Evolutionary conservation across 2,888 invertebrate species (phyloP), one percentile per base, ranked within the genome.

Genomic region (Megalurothrips usitatus): DNA sequence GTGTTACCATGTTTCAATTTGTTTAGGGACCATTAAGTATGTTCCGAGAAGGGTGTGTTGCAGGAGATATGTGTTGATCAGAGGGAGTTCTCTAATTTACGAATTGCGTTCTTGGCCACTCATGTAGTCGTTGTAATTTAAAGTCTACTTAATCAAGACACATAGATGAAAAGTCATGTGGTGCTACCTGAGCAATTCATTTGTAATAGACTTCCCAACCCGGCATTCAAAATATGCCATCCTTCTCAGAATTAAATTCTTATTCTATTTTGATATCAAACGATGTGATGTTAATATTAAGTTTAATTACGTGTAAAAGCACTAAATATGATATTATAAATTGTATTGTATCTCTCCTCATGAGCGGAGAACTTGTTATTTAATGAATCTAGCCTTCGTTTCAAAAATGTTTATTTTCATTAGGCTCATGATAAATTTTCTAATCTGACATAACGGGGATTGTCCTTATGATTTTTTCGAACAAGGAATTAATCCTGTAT

Each of bases 251-350:
- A 75, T 75, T 10, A 75, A 75, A 75, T 75, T 75, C 26, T 75
- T 26, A 75, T 26, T 75, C 68, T 75, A 75, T 75, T 75, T 75
- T 75, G 68, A 75, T 75, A 75, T 75, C 68, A 75, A 75, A 75
- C 12, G 26, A 75, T 75, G 68, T 75, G 68, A 75, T 75, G 68
- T 75, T 75, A 75, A 75, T 23, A 23, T 26, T 75, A 75, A 75
- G 68, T 26, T 23, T 10, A 75, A 75, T 4, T 26, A 1, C 11
- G 12, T 75, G 10, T 75, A 75, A 26, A 75, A 75, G 17, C 6
- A 58, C 34, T 58, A 19, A 19, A 17, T 58, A 58, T 58, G 58
- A 58, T 58, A 17, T 58, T 43, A 43, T 43, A 43, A 43, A 43
- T 43, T 14, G 58, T 58, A 14, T 19, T 58, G 58, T 58, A 17